Base-by-base conservation (phyloP, 1,140 invertebrate genomes). In the Drosophila athabasca region DNA sequence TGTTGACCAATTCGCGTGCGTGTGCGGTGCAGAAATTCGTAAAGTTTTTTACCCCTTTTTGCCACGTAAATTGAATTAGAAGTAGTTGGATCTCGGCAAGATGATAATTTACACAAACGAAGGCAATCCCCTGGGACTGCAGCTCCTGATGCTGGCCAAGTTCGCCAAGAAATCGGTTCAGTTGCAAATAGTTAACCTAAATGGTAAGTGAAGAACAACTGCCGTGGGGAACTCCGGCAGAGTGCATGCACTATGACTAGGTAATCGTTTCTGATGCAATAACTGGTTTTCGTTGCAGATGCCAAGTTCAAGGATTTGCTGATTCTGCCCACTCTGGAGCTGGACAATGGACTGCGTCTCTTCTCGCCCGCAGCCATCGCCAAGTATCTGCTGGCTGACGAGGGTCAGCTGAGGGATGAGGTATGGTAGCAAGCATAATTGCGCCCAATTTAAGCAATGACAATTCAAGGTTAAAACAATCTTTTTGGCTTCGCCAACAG, bases 101-200 rank as follows among this genome's bases (percentile, higher is more conserved):
- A 95, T 95, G 95, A 94, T 94, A 66, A 93, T 95, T 54, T 93
- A 93, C 65, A 95, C 95, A 41, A 96, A 96, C 81, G 93, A 95
- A 75, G 95, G 94, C 71, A 96, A 96, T 92, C 95, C 95, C 6
- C 94, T 95, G 26, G 93, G 94, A 4, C 91, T 96, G 59, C 96
- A 96, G 84, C 75, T 96, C 61, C 76, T 96, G 17, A 92, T 96
- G 66, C 94, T 94, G 49, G 93, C 94, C 1, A 95, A 95, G 82
- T 92, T 95, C 74, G 92, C 93, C 0, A 92, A 94, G 67, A 92
- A 93, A 76, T 81, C 93, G 62, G 90, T 94, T 17, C 88, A 93
- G 50, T 58, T 95, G 44, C 92, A 93, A 75, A 89, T 93, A 76
- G 91, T 94, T 64, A 89, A 93, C 55, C 91, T 93, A 62, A 93